Base-by-base conservation (phyloP, 2,888 invertebrate species). In the Drosophila eohydei region DNA sequence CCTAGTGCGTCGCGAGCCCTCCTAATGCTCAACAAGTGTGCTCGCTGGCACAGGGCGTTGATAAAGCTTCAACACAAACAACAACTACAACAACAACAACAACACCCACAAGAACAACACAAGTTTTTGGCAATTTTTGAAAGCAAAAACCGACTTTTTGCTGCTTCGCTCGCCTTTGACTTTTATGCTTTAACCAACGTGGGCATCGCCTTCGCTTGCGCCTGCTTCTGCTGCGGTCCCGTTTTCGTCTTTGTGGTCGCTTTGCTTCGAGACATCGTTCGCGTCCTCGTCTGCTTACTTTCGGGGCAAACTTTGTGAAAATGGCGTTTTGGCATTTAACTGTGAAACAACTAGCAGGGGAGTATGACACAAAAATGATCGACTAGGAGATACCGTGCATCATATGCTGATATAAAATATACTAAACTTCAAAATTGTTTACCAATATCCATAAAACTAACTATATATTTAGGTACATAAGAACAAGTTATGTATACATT, bases 251-350 rank as follows among this genome's bases (percentile, higher is more conserved):
- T 38, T 26, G 32, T 14, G 16, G 21, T 12, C 51, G 51, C n/a
- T 12, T 16, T 21, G 43, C 41, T 44, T 12, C 51, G 7, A 26
- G 26, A 28, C 40, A 38, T n/a, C 28, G 43, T 54, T 28, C 26
- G 12, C 48, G 12, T 44, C 32, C 16, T 28, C 43, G 48, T 44
- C 46, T 71, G 69, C 58, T 57, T 62, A 63, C 68, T 63, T 80
- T 71, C 30, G 65, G 61, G 69, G 69, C 60, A 72, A 87, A 76
- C 76, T 88, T 87, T 81, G 71, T 74, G 72, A 79, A 86, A 85
- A 85, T 88, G 88, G 74, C 88, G 66, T 81, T 84, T 87, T 75
- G 84, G 70, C 84, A 83, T 84, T 83, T 78, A 78, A 71, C 77
- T 62, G 79, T 54, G 48, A 55, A 66, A 46, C 63, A 78, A 61